phyloP scores from a whole-genome alignment of 2,888 invertebrate species.

The Rhagonycha fulva region DNA sequence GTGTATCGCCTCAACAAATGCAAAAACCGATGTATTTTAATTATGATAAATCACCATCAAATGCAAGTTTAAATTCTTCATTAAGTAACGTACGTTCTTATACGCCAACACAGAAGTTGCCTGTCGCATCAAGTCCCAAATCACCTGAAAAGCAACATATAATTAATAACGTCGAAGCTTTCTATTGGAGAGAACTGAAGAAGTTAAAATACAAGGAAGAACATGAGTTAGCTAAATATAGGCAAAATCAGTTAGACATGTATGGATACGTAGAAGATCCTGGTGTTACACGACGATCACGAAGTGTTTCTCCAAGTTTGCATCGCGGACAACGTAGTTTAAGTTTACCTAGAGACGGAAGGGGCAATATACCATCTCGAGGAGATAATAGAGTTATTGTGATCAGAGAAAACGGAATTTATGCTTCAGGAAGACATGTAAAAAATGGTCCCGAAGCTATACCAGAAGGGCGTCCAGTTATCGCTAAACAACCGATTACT shows the following conservation, averaged over 20 bases:
- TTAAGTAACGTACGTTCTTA: conserved; percentile 4
- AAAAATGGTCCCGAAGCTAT: conserved; percentile 26
- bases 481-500: conserved; percentile 20
- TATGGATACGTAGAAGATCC: conserved; percentile 48
- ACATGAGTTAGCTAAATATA: conserved; percentile 51
- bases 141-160: conserved; percentile 61
- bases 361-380: conserved; percentile 2
- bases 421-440: conserved; percentile 2
- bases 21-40: not conserved
- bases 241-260: conserved; percentile 43
- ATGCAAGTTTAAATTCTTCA: conserved; percentile 6
- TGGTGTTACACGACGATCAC: conserved; percentile 49
- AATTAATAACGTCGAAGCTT: conserved; percentile 65
- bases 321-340: conserved; percentile 52
- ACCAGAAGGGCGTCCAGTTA: conserved; percentile 33
- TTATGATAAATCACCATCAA: conserved; percentile 6
- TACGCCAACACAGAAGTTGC: conserved; percentile 3
- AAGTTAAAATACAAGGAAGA: conserved; percentile 68
- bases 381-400: not conserved
- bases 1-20: not conserved
- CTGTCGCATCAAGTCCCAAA: conserved; percentile 21
- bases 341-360: conserved; percentile 49
- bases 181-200: conserved; percentile 71
- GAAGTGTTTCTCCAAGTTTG: conserved; percentile 56
- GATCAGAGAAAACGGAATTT: not conserved